Base-by-base conservation (phyloP, 2,797 vertebrate genomes). In the Sebastes trivittatus region DNA sequence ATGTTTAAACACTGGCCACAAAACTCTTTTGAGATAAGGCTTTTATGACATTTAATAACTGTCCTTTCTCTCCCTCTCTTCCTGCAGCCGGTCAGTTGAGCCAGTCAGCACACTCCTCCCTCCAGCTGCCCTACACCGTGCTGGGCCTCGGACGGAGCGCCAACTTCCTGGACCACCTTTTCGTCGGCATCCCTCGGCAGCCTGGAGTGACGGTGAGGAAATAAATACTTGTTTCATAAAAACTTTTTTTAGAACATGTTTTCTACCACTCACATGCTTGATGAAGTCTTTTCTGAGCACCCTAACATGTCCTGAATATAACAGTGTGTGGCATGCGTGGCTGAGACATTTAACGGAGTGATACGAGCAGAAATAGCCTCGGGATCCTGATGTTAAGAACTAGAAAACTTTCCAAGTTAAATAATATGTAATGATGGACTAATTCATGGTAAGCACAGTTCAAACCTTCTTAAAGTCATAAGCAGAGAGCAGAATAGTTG, bases 141-240 rank as follows among this genome's bases (percentile, higher is more conserved):
- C 95, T 99, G 58, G 98, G 98, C 46, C 93, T 99, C 64, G 98
- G 98, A 30, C 97, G 98, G 73, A 99, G 98, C 11, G 98, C 98
- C 78, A 99, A 99, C 93, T 99, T 99, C 93, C 96, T 99, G 2
- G 97, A 99, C 87, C 98, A 99, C 91, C 94, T 99, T 42, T 97
- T 93, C 1, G 98, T 99, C 11, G 98, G 98, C 78, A 99, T 99
- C 85, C 98, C 98, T 54, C 96, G 97, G 49, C 96, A 96, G 27
- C 77, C 92, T 0, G 97, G 97, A 92, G 96, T 96, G 81, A 97
- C 93, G 96, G 98, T 98, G 83, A 92, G 92, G 32, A 73, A 46
- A 76, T 49, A 49, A 80, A 60, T 25, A 55, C 14, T 54, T 63
- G 5, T 49, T 4, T 49, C 10, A 20, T 62, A 10, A 49, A 27